Evolutionary conservation across 2,797 vertebrate genomes (phyloP), one percentile per base, ranked within the genome.

Genomic region (Halcyon leucocephala): DNA sequence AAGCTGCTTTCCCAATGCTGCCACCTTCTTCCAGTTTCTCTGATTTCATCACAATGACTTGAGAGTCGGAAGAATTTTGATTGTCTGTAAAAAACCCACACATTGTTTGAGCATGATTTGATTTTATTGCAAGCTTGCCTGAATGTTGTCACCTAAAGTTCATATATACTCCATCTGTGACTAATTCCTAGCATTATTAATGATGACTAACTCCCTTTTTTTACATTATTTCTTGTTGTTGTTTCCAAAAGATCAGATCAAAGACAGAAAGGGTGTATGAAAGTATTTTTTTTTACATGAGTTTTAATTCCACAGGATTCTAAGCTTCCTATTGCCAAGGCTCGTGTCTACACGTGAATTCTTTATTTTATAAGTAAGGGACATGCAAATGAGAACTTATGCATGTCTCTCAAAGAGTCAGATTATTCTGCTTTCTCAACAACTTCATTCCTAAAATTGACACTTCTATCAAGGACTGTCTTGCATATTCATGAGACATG

Each of bases 1-100:
- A 95, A 41, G 85, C 95, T 46, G 95, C 84, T 39, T 78, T 89
- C 22, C 26, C 64, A 65, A 1, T 21, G 14, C 3, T 49, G 26
- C 7, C n/a, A 33, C 9, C 69, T 39, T 58, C 15, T 19, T 26
- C 0, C 25, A 3, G 6, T 9, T 71, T 55, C 25, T 35, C 65
- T 52, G 96, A 85, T 87, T 82, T 92, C 71, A 96, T 54, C 33
- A 94, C 15, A 78, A 89, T 60, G 33, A 97, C 54, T 41, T 95
- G 49, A 33, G 94, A 78, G 13, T 0, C 2, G 51, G 91, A 89
- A 62, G 1, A 14, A 1, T 6, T 20, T 46, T 28, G 17, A 24
- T 2, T 12, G 2, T 33, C 89, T 95, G 70, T 12, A 14, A 74
- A 76, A 26, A 65, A 49, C 15, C 21, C n/a, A 0, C 14, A 51